These are phyloP conservation scores for Zosterops hypoxanthus DNA, from an alignment of 2,113 vertebrate species.

Conservation along the genomic window DNA sequence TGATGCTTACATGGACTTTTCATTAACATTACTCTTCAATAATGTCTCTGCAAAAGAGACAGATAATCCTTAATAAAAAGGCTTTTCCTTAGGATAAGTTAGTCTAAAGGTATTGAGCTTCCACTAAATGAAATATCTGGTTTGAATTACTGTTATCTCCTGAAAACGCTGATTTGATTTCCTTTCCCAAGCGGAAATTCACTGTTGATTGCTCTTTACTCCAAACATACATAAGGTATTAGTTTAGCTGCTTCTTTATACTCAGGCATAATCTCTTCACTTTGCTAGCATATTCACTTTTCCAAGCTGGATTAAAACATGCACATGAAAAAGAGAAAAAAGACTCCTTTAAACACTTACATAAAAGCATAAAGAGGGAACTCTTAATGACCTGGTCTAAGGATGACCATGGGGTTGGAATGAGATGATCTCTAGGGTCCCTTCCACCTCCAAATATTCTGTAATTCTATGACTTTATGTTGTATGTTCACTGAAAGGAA, in stretches of 20 bases:
- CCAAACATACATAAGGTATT: not conserved
- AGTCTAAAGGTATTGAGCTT: slow-evolving; percentile 34
- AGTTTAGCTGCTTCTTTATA: not conserved
- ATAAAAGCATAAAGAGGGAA: not conserved
- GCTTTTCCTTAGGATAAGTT: slow-evolving; percentile 42
- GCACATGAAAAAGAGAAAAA: not conserved
- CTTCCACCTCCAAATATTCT: not conserved
- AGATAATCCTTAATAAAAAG: slow-evolving; percentile 59
- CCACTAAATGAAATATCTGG: not conserved
- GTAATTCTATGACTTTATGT: not conserved
- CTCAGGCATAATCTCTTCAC: not conserved
- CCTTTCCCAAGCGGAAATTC: not conserved
- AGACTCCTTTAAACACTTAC: not conserved
- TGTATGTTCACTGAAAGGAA: not conserved
- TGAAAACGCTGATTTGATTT: slow-evolving; percentile 15
- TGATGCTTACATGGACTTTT: slow-evolving; percentile 35
- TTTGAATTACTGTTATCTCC: slow-evolving; percentile 43
- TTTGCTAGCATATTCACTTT: not conserved
- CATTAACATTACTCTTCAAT: slow-evolving; percentile 65
- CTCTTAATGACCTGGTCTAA: not conserved
- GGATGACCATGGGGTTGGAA: not conserved
- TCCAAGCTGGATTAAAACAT: not conserved
- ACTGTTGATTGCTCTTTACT: not conserved
- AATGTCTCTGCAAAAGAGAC: slow-evolving; percentile 42
- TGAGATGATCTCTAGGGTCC: not conserved